Conservation (phyloP, 2,113 vertebrate species). For the Opisthocomus hoazin region DNA sequence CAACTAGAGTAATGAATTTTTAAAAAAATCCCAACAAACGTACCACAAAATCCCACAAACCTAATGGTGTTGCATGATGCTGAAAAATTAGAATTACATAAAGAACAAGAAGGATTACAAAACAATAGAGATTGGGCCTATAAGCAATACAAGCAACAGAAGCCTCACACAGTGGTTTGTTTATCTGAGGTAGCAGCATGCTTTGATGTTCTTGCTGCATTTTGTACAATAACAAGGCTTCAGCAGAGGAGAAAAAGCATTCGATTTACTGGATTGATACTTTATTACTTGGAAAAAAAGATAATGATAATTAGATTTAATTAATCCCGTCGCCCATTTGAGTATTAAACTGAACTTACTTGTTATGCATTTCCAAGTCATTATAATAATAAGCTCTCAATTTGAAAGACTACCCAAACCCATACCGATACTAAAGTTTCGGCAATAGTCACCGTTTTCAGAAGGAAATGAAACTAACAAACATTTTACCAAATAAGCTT, state of each 20-base stretch:
- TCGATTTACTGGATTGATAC: neutral
- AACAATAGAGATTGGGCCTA: neutral
- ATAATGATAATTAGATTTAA: neutral
- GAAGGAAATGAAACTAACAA: neutral
- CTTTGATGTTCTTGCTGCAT: neutral
- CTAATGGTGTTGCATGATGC: neutral
- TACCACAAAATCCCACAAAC: neutral
- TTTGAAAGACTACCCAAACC: neutral
- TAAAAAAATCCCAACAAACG: fast-evolving
- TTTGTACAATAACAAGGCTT: neutral
- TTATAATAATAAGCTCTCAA: neutral
- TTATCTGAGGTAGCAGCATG: neutral
- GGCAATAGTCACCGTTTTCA: neutral
- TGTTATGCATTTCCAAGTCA: neutral
- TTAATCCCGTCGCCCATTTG: neutral
- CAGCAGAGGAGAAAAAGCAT: neutral
- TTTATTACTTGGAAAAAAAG: neutral
- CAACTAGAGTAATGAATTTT: neutral
- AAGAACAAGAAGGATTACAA: neutral
- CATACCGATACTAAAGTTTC: neutral
- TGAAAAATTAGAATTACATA: neutral
- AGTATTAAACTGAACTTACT: neutral
- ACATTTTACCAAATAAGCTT: neutral
- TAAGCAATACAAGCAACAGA: neutral
- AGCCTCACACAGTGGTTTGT: neutral